Conservation (phyloP, 2,888 invertebrate genomes). For the Eupelmus urozonus region DNA sequence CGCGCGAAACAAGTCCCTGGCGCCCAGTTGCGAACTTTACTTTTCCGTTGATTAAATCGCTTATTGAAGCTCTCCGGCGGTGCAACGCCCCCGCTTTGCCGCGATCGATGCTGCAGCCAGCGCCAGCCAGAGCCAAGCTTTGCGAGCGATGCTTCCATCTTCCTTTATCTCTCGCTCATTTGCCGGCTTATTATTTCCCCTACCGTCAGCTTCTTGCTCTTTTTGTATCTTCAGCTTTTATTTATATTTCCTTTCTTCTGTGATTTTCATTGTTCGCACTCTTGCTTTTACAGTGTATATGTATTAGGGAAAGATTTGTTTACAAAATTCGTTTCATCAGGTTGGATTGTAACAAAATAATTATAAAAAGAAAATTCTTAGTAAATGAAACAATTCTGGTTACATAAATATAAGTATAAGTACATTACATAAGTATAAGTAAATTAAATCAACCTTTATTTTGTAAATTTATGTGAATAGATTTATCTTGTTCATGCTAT, state of each 20-base stretch:
- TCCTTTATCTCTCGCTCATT: slow-evolving; percentile 17
- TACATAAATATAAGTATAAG: too few species aligned
- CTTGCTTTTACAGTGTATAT: too few species aligned
- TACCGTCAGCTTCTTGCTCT: background rate
- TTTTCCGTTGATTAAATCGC: slow-evolving; percentile 60
- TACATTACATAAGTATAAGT: too few species aligned
- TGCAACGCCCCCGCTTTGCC: slow-evolving; percentile 52
- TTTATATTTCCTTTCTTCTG: background rate
- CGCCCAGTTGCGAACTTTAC: slow-evolving; percentile 57
- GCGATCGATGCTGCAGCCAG: slow-evolving; percentile 51
- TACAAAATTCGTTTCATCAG: too few species aligned
- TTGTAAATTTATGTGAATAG: too few species aligned
- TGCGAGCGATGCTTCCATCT: slow-evolving; percentile 26
- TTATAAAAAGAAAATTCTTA: too few species aligned
- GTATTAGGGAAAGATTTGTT: too few species aligned
- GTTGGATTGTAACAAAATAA: too few species aligned
- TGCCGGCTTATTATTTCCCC: background rate
- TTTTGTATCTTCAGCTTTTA: slow-evolving; percentile 2
- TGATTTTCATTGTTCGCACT: too few species aligned
- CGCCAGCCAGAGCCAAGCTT: background rate
- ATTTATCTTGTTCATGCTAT: too few species aligned
- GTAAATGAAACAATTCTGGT: too few species aligned
- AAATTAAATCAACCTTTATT: too few species aligned
- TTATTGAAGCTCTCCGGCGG: slow-evolving; percentile 50
- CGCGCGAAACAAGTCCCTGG: slow-evolving; percentile 44